Evolutionary conservation across 2,797 vertebrate species (phyloP).

Genomic region (Fistularia tabacaria): DNA sequence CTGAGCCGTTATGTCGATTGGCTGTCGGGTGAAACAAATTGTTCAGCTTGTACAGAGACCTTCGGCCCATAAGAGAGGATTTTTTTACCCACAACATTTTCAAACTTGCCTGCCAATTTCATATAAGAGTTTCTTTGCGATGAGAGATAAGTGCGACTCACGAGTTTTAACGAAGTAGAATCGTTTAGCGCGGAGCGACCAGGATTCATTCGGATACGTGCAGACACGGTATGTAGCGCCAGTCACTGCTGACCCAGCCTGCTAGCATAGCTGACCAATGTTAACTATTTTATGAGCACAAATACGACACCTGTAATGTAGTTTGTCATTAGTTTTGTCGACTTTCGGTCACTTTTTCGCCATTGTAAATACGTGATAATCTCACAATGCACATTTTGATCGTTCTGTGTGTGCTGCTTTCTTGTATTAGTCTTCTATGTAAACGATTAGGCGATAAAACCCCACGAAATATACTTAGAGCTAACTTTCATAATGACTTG

Average conservation of each 20-base stretch:
- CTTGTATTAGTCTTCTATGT: too few species aligned
- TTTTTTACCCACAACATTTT: background rate
- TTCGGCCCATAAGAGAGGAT: conserved; percentile 24
- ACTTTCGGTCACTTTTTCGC: too few species aligned
- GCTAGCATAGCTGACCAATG: background rate
- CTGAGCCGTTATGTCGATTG: conserved; percentile 36
- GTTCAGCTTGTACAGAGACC: conserved; percentile 11
- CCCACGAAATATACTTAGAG: too few species aligned
- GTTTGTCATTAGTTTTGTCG: too few species aligned
- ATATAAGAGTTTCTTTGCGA: too few species aligned
- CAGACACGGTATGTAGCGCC: conserved; percentile 33
- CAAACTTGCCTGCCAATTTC: too few species aligned
- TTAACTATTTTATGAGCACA: background rate
- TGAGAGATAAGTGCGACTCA: background rate
- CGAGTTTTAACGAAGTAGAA: conserved; percentile 30
- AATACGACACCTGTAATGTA: too few species aligned
- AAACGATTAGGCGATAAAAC: too few species aligned
- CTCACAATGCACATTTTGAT: too few species aligned
- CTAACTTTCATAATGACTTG: too few species aligned
- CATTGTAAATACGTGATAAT: too few species aligned
- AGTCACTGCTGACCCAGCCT: conserved; percentile 2
- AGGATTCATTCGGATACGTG: conserved; percentile 26
- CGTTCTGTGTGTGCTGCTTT: too few species aligned
- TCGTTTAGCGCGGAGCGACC: conserved; percentile 13
- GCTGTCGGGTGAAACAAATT: conserved; percentile 28